Evolutionary conservation across 2,888 invertebrate genomes (phyloP).

Genomic region (Frankliniella intonsa): DNA sequence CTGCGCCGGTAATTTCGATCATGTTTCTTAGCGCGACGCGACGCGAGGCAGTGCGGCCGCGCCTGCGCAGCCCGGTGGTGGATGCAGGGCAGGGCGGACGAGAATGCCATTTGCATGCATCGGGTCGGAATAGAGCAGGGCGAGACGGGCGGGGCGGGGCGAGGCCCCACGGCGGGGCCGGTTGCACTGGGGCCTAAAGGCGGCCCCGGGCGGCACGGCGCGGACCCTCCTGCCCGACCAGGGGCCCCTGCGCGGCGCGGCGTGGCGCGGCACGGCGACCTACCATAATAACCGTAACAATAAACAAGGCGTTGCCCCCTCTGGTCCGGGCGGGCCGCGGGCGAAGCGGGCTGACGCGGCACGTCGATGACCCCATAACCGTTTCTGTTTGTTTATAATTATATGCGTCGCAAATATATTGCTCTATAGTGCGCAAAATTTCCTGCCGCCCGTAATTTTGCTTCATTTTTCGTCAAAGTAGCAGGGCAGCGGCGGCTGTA

Average conservation of each 20-base stretch:
- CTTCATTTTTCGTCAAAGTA: constrained; percentile 18
- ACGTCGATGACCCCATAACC: constrained; percentile 12
- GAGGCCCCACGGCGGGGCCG: neutral
- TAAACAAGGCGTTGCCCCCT: constrained; percentile 18
- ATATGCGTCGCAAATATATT: constrained; percentile 27
- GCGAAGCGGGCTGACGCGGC: neutral
- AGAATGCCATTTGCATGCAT: constrained; percentile 16
- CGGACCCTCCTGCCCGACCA: too few species aligned
- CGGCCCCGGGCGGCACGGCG: neutral
- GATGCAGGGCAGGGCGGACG: neutral
- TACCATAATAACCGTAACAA: constrained; percentile 25
- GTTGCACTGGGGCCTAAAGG: neutral
- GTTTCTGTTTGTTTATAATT: constrained; percentile 25
- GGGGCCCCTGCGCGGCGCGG: neutral
- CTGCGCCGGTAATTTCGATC: neutral
- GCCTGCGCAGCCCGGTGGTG: neutral
- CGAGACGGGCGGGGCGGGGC: neutral
- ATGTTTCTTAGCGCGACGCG: neutral
- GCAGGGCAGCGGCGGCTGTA: neutral
- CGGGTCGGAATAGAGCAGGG: constrained; percentile 4
- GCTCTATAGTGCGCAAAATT: constrained; percentile 15
- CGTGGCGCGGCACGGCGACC: constrained; percentile 1
- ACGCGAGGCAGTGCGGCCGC: neutral
- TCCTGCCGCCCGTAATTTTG: neutral
- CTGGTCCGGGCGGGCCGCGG: neutral